Evolutionary conservation across 1,140 invertebrate species (phyloP), one percentile per base, ranked within the genome.

Genomic region (Solenopsis fugax): DNA sequence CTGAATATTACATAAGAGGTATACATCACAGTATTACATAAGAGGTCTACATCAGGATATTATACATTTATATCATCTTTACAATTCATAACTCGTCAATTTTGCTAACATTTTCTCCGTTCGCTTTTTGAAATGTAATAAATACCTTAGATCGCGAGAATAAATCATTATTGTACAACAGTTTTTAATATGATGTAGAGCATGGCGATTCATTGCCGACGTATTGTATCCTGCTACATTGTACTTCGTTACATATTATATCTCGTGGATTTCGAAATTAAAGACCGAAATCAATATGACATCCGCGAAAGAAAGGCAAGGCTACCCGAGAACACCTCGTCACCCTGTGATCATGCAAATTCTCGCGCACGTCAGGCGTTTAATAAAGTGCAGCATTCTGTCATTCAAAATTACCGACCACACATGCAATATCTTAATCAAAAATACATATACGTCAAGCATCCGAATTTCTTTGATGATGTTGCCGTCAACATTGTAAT

Each of bases 261-360:
- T 18, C 21, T 56, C 10, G n/a, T 1, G 21, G n/a, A 45, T 21
- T 18, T 34, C n/a, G 50, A 48, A 60, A 71, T 56, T 45, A 45
- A 71, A 54, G 37, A 7, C 10, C 16, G 34, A 81, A 24, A 81
- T 54, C 29, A 41, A 56, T 69, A 71, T 29, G 34, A 71, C 16
- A n/a, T 72, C 21, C 1, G 37, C 24, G 18, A 69, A 52, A 5
- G 41, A 56, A 29, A 21, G 37, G 37, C 34, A 12, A 81, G 78
- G 41, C 50, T 34, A 72, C 65, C 16, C 5, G 65, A 72, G 10
- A 54, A 71, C 13, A 80, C 13, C n/a, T 72, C 65, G 37, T 71
- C 24, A 54, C 54, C 21, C 78, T 72, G 37, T 81, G 50, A 81
- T 81, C 78, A 81, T 71, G 78, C 37, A 81, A 81, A 81, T 81